phyloP scores from a whole-genome alignment of 2,797 vertebrate species.

The Alectoris magna region DNA sequence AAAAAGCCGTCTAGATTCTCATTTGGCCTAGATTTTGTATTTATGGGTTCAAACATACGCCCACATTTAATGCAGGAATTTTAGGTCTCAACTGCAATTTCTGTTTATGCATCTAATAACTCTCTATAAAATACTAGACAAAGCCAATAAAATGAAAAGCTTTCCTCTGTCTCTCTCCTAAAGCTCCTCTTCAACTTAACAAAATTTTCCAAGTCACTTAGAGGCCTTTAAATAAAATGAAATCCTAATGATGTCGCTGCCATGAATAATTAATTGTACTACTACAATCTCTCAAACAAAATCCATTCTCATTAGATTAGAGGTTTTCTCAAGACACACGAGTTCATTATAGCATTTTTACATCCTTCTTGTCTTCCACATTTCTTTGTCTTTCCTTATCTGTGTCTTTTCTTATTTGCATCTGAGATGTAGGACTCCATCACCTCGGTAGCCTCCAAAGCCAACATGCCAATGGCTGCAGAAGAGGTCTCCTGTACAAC shows the following conservation, averaged over 20 bases:
- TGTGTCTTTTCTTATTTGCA: slow-evolving; percentile 59
- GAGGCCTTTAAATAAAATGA: slow-evolving; percentile 91
- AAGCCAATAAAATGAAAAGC: slow-evolving; percentile 84
- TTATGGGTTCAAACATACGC: slow-evolving; percentile 22
- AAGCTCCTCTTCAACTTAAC: slow-evolving; percentile 86
- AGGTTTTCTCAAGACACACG: slow-evolving; percentile 86
- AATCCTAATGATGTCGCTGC: slow-evolving; percentile 91
- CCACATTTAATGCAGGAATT: not conserved
- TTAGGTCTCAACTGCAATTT: slow-evolving; percentile 64
- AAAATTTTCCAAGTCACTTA: slow-evolving; percentile 91
- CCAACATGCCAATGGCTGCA: not conserved
- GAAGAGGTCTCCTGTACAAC: not conserved
- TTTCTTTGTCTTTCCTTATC: slow-evolving; percentile 70
- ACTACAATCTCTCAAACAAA: slow-evolving; percentile 90
- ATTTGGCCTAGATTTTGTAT: not conserved
- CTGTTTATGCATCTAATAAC: slow-evolving; percentile 70
- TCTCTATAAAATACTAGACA: slow-evolving; percentile 76
- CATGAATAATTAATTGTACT: slow-evolving; percentile 99
- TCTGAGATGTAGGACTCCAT: slow-evolving; percentile 40
- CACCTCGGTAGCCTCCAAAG: not conserved
- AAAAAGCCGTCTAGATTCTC: slow-evolving; percentile 11
- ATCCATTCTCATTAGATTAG: slow-evolving; percentile 98
- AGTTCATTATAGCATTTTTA: slow-evolving; percentile 85
- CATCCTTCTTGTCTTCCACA: slow-evolving; percentile 67
- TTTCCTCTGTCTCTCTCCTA: slow-evolving; percentile 76